Percentiles rank a stretch among this genome's conserved stretches.
Conservation (phyloP, 2,888 invertebrate genomes). For the Amiota mariae region DNA sequence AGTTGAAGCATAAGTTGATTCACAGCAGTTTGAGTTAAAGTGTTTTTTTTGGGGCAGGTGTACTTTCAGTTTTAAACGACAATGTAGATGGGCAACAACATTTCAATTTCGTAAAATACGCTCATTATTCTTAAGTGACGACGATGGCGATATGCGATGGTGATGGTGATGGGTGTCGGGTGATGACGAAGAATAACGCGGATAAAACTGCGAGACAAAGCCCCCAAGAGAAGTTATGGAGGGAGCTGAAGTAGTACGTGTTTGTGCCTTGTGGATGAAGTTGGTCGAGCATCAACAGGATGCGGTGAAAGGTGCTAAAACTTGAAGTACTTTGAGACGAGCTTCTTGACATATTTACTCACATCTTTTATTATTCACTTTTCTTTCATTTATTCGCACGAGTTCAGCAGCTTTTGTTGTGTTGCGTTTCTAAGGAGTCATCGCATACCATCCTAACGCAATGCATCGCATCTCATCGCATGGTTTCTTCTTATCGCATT, state of each 20-base stretch:
- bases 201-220: conserved; percentile 3
- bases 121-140: conserved; percentile 63
- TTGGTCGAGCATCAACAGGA: background rate
- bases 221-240: background rate
- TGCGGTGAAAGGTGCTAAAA: conserved; percentile 56
- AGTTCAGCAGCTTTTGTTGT: no score
- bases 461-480: no score
- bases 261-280: background rate
- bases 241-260: no score
- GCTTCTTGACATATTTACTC: background rate
- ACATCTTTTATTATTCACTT: background rate
- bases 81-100: conserved; percentile 48
- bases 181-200: conserved; percentile 31
- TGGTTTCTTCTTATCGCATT: no score
- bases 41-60: no score
- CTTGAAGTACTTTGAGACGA: background rate
- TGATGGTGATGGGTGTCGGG: background rate
- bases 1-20: background rate
- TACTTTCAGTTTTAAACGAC: background rate
- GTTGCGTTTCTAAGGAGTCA: no score
- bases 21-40: no score
- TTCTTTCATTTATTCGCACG: no score
- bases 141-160: background rate
- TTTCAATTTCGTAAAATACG: conserved; percentile 63
- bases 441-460: no score